phyloP scores from a whole-genome alignment of 37 sponge, comb jelly and placozoan species.

The Axinella damicornis region DNA sequence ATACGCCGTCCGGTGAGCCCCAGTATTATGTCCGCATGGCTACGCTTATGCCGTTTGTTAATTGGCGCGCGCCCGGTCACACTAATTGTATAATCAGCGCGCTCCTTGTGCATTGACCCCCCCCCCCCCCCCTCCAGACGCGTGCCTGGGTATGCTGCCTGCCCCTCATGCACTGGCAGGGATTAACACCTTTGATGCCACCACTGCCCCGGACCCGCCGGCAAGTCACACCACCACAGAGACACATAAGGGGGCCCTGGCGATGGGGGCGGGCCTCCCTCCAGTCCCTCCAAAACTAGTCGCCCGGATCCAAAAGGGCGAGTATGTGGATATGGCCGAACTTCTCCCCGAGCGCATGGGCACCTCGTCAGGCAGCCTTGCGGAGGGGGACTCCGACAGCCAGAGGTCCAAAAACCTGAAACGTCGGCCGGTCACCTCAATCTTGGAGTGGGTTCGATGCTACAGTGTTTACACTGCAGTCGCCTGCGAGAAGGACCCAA shows the following conservation, averaged over 20 bases:
- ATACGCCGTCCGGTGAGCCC: too few relatives aligned
- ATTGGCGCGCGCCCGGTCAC: too few relatives aligned
- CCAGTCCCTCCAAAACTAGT: slow-evolving; percentile 15
- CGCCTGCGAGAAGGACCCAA: background rate
- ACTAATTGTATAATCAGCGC: too few relatives aligned
- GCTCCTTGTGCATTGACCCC: too few relatives aligned
- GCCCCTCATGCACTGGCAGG: too few relatives aligned
- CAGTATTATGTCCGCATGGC: too few relatives aligned
- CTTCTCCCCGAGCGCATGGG: slow-evolving; percentile 8
- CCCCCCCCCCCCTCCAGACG: too few relatives aligned
- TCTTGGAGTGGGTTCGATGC: slow-evolving; percentile 17
- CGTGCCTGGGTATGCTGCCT: too few relatives aligned
- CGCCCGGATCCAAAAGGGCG: background rate
- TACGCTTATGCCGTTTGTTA: too few relatives aligned
- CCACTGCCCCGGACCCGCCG: background rate
- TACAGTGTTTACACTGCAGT: slow-evolving; percentile 4
- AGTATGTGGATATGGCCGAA: slow-evolving; percentile 24
- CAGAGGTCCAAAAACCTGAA: slow-evolving; percentile 4
- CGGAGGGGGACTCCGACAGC: background rate
- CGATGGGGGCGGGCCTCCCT: background rate
- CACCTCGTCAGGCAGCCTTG: background rate
- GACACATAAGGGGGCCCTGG: background rate
- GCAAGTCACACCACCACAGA: background rate
- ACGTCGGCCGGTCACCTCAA: background rate
- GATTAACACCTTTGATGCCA: too few relatives aligned